Conservation (phyloP, 1,140 invertebrate species). For the Trachymyrmex cornetzi region DNA sequence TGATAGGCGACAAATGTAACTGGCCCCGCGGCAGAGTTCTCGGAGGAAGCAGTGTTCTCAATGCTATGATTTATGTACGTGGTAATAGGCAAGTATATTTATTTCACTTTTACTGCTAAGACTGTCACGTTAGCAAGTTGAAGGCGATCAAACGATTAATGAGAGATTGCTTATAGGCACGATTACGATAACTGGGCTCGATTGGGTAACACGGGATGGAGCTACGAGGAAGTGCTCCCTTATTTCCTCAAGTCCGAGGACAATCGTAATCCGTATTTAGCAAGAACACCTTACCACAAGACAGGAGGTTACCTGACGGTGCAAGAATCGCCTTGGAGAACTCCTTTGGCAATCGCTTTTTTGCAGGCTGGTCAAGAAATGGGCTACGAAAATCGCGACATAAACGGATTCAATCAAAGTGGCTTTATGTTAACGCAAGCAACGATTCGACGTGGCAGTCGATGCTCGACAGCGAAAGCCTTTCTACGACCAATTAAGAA, state of each 20-base stretch:
- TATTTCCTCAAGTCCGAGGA: slow-evolving; percentile 97
- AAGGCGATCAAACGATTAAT: not conserved
- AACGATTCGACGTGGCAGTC: slow-evolving; percentile 93
- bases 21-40: slow-evolving; percentile 96
- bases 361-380: slow-evolving; percentile 93
- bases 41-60: slow-evolving; percentile 97
- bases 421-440: slow-evolving; percentile 95
- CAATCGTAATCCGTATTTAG: slow-evolving; percentile 93
- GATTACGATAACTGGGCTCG: slow-evolving; percentile 97
- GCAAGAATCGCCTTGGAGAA: slow-evolving; percentile 93
- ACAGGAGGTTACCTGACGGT: slow-evolving; percentile 94
- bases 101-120: not conserved
- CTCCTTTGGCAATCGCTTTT: slow-evolving; percentile 93
- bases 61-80: slow-evolving; percentile 98
- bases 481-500: slow-evolving; percentile 94
- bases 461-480: slow-evolving; percentile 96
- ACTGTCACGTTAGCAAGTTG: not conserved
- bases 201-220: slow-evolving; percentile 96
- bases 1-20: slow-evolving; percentile 94
- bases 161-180: slow-evolving; percentile 81
- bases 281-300: slow-evolving; percentile 91
- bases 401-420: slow-evolving; percentile 94
- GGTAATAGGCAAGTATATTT: slow-evolving; percentile 90
- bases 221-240: slow-evolving; percentile 94
- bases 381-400: slow-evolving; percentile 93